Base-by-base conservation (phyloP, 2,888 invertebrate species). In the Orthosia gracilis region DNA sequence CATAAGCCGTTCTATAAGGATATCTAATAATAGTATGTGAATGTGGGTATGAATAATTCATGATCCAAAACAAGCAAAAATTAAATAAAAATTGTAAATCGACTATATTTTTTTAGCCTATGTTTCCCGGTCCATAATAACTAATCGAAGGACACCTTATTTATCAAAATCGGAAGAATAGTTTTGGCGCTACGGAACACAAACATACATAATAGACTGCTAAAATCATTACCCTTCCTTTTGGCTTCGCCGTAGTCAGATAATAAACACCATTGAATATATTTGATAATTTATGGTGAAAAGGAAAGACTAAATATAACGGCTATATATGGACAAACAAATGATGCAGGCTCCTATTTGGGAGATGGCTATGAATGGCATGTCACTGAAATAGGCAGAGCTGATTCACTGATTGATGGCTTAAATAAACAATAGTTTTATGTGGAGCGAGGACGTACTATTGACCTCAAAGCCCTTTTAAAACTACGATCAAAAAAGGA, bases 381-480 rank as follows among this genome's bases (percentile, higher is more conserved):
- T 26, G 55, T 55, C 21, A 17, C 5, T 26, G 50, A 50, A 55
- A n/a, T 52, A 55, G 21, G 9, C 21, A 5, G 26, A 75, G 63
- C n/a, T 69, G 76, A 69, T 49, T 69, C 63, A 76, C 54, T 58
- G 62, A 63, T 76, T 52, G 47, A 63, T 47, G 23, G 7, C 4
- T 58, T 23, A 69, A 49, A 69, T 58, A 63, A 76, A 69, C 69
- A 69, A 76, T 63, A 54, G 76, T n/a, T 5, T 3, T 11, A 50
- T 52, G 13, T 76, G 18, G 63, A 76, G n/a, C 63, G 49, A 76
- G 69, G 76, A 49, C 47, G 21, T 21, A 17, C 18, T 26, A 13
- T 23, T 65, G 68, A 62, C 76, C 31, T 58, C 12, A 26, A 49
- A 40, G 2, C 15, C 47, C n/a, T 59, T 52, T 66, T 12, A 13